A percentile compares a stretch with the other conserved stretches of the same genome.
These are phyloP conservation scores for Pangasius krempfi DNA, from an alignment of 2,797 vertebrate genomes.

Conservation along the genomic window DNA sequence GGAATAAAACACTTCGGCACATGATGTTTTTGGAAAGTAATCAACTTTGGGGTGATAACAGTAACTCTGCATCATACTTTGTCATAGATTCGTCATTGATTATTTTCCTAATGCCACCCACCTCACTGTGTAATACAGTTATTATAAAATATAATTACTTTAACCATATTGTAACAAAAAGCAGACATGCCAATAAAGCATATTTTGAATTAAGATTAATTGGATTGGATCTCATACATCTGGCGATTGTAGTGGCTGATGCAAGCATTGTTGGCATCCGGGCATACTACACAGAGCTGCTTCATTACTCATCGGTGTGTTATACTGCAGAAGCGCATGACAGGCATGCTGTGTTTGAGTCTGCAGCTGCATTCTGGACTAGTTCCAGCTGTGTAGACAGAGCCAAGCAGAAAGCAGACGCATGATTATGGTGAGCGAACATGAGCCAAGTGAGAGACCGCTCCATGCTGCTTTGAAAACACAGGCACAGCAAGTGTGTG, in stretches of 20 bases:
- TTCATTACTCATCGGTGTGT: conserved; percentile 48
- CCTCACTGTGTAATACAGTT: background rate
- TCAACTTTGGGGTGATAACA: background rate
- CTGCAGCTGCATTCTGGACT: conserved; percentile 31
- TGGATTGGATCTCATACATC: background rate
- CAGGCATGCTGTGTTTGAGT: conserved; percentile 1
- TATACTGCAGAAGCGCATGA: conserved; percentile 27
- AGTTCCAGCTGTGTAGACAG: conserved; percentile 13
- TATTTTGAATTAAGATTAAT: conserved; percentile 5
- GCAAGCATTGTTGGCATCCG: conserved; percentile 23
- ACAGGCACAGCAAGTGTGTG: conserved; percentile 16
- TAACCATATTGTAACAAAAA: background rate
- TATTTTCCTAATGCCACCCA: background rate
- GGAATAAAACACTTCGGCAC: background rate
- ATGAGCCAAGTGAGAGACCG: conserved; percentile 1
- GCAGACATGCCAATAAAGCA: background rate
- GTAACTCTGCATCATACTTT: background rate
- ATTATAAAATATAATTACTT: background rate
- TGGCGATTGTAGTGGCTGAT: conserved; percentile 21
- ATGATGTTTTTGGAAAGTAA: background rate
- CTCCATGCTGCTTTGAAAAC: conserved; percentile 13
- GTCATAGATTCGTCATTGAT: background rate
- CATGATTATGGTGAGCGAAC: conserved; percentile 4
- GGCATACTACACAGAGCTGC: conserved; percentile 7
- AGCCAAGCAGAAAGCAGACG: conserved; percentile 9